phyloP scores from a whole-genome alignment of 1,140 invertebrate species.

The Homarus americanus region DNA sequence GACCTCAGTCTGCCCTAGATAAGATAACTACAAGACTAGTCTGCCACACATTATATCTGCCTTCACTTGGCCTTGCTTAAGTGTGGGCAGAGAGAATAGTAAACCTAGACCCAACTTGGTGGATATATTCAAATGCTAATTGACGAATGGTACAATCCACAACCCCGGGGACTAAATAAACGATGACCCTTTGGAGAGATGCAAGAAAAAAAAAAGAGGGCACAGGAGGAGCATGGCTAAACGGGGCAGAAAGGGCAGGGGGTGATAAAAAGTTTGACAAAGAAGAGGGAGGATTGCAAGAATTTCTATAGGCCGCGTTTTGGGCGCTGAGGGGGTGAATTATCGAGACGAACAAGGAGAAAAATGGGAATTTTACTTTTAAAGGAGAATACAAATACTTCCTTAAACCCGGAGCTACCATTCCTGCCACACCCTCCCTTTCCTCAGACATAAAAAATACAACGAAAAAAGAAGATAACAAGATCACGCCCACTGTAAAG shows the following conservation, averaged over 20 bases:
- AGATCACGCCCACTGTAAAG: slow-evolving; percentile 33
- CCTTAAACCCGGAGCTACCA: slow-evolving; percentile 9
- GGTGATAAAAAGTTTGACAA: slow-evolving; percentile 38
- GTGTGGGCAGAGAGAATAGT: slow-evolving; percentile 28
- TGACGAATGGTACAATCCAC: slow-evolving; percentile 34
- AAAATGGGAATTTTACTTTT: slow-evolving; percentile 38
- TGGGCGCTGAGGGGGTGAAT: slow-evolving; percentile 35
- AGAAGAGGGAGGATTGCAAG: slow-evolving; percentile 48
- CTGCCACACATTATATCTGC: no score
- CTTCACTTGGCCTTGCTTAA: no score
- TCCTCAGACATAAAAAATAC: slow-evolving; percentile 5
- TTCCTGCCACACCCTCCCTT: no score
- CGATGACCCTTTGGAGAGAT: slow-evolving; percentile 60
- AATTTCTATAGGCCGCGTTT: slow-evolving; percentile 51
- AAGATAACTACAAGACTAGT: no score
- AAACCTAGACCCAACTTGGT: slow-evolving; percentile 5
- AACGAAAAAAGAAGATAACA: slow-evolving; percentile 21
- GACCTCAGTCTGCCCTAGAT: no score
- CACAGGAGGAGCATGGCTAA: slow-evolving; percentile 57
- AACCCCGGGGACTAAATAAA: slow-evolving; percentile 47
- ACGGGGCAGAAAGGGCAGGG: slow-evolving; percentile 57
- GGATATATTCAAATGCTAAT: slow-evolving; percentile 65
- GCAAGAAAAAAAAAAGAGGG: slow-evolving; percentile 25
- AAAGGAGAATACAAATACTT: slow-evolving; percentile 28
- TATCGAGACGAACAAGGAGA: slow-evolving; percentile 19